Evolutionary conservation across 1,140 invertebrate species (phyloP), one percentile per base, ranked within the genome.

Genomic region (Heliconius himera): DNA sequence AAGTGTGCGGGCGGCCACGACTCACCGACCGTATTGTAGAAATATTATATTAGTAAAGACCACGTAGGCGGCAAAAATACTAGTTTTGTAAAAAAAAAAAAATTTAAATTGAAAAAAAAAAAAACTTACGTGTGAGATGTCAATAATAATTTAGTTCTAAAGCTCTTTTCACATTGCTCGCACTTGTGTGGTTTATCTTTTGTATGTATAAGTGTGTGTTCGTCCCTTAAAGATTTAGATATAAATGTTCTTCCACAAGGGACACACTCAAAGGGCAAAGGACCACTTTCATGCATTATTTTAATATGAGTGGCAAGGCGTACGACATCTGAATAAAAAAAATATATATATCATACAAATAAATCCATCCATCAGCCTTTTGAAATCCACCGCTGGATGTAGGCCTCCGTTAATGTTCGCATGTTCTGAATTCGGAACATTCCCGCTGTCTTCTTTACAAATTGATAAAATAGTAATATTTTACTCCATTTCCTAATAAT

Each of bases 211-310:
- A 80, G 74, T 46, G 85, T 83, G 73, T 93, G 92, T 9, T 79
- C 22, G 8, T 88, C 85, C 13, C 89, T 80, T 22, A 71, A 66
- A 0, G 89, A 87, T 33, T 82, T 81, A 2, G 85, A 87, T 8
- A 91, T 82, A 76, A 94, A 94, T 33, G 87, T 79, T 16, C 87
- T 83, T 0, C 82, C 85, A 56, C 94, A 95, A 1, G 84, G 74
- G 8, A 86, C 79, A 82, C 94, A 95, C 38, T 70, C 81, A 74
- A 79, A 88, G 9, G 84, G 89, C 76, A 91, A 75, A 8, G 84
- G 80, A 1, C 74, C 83, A 1, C 79, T 82, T 29, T 91, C 81
- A 82, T 92, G 91, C 26, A 89, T 73, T 9, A 84, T n/a, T 46
- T 81, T 54, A 4, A 51, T 77, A 77, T 93, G 91, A 29, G 74